Percentiles rank a stretch among this genome's conserved stretches.
phyloP scores from a whole-genome alignment of 2,888 invertebrate species.

The Prosapia bicincta region DNA sequence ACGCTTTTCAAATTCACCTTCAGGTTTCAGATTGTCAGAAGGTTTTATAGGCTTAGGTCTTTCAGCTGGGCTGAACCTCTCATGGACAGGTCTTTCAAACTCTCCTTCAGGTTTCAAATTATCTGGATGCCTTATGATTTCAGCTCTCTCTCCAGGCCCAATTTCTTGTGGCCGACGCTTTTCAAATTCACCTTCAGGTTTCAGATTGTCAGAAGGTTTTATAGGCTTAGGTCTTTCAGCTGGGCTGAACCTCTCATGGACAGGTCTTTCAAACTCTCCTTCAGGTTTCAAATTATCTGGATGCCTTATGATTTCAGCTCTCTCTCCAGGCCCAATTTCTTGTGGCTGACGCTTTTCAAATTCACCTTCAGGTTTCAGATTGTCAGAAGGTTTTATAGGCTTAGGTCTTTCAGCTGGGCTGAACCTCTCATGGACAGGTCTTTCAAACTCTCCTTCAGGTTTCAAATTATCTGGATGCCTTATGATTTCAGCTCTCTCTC shows the following conservation, averaged over 20 bases:
- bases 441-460: conserved; percentile 55
- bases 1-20: conserved; percentile 53
- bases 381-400: conserved; percentile 52
- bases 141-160: conserved; percentile 39
- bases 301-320: conserved; percentile 50
- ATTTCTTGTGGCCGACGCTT: conserved; percentile 30
- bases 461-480: conserved; percentile 52
- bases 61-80: conserved; percentile 53
- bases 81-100: conserved; percentile 43
- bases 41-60: conserved; percentile 48
- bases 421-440: conserved; percentile 43
- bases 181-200: conserved; percentile 41
- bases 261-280: conserved; percentile 55
- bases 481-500: conserved; percentile 42
- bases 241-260: conserved; percentile 46
- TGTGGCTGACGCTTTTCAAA: conserved; percentile 48
- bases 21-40: conserved; percentile 46
- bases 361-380: conserved; percentile 55
- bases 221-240: conserved; percentile 47
- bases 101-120: conserved; percentile 43
- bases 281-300: conserved; percentile 54
- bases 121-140: conserved; percentile 44
- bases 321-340: conserved; percentile 53
- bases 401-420: conserved; percentile 33
- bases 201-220: conserved; percentile 42